These are phyloP conservation scores for Palythoa grandis DNA, from an alignment of 92 coral and sea anemone genomes.

Conservation along the genomic window DNA sequence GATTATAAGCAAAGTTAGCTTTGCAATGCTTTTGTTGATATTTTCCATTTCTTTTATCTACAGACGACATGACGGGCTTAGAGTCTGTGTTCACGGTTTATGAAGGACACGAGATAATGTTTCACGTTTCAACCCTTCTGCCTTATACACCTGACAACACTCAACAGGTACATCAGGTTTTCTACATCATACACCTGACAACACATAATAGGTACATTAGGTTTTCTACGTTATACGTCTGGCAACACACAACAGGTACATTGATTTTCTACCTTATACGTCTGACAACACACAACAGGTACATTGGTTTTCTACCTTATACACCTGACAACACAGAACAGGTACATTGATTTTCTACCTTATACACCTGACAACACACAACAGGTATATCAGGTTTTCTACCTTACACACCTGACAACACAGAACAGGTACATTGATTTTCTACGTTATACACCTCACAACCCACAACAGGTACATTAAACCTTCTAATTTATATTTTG, in stretches of 20 bases:
- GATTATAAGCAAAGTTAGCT: background rate
- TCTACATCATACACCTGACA: background rate
- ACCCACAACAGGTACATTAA: background rate
- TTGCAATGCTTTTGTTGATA: background rate
- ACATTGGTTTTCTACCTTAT: conserved; percentile 86
- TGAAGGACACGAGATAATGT: conserved; percentile 99
- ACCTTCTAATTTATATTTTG: conserved; percentile 26
- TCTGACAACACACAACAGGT: background rate
- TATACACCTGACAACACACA: background rate
- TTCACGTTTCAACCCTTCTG: conserved; percentile 92
- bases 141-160: conserved; percentile 95
- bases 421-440: background rate
- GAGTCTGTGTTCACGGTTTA: conserved; percentile 87
- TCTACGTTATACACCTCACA: background rate
- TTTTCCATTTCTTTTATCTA: background rate
- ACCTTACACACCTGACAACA: background rate
- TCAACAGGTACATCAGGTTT: conserved; percentile 76
- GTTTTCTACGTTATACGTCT: background rate
- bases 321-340: conserved; percentile 96
- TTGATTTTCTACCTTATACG: background rate
- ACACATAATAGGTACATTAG: background rate
- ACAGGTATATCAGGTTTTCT: background rate
- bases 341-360: conserved; percentile 49
- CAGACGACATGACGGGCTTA: conserved; percentile 77
- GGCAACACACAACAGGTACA: background rate